Evolutionary conservation across 2,888 invertebrate genomes (phyloP), one percentile per base, ranked within the genome.

Genomic region (Drosophila kanekoi): DNA sequence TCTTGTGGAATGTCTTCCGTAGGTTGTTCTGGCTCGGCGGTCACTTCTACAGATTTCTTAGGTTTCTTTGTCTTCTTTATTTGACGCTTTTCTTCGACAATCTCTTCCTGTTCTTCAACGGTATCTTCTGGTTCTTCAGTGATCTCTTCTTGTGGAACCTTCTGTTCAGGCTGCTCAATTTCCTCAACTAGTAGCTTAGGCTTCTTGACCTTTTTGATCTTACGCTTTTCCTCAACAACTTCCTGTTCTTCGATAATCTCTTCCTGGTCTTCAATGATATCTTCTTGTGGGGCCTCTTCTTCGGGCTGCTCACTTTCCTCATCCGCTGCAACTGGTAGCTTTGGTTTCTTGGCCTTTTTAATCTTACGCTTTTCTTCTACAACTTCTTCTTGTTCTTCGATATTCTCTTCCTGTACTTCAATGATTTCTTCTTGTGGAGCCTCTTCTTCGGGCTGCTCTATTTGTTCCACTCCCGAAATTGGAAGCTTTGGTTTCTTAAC

Each of bases 301-400:
- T 60, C 43, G 6, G 59, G 37, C 33, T 62, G 40, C 8, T 44
- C 41, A 23, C 20, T 5, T 63, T 41, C 10, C 6, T 49, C 49
- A 3, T 13, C 5, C 4, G 14, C 9, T 18, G 16, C n/a, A 8
- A 9, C 14, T 1, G 48, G 48, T n/a, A 16, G 5, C 41, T 75
- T 75, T 0, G 28, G 76, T 28, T 76, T 76, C 54, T 76, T 76
- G 9, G 40, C 35, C 23, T 72, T 75, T 44, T 65, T 72, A 3
- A 52, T 14, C 35, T 64, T 66, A 10, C 61, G 63, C 32, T 56
- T 69, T 67, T 76, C 56, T 40, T 81, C 72, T 9, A 74, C 48
- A 37, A 69, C n/a, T 11, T 37, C 28, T 44, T 70, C 51, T 14
- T 60, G 32, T n/a, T 68, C 53, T 44, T 48, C 65, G 35, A 69